Evolutionary conservation across 2,888 invertebrate species (phyloP).

Genomic region (Andrena hattorfiana): DNA sequence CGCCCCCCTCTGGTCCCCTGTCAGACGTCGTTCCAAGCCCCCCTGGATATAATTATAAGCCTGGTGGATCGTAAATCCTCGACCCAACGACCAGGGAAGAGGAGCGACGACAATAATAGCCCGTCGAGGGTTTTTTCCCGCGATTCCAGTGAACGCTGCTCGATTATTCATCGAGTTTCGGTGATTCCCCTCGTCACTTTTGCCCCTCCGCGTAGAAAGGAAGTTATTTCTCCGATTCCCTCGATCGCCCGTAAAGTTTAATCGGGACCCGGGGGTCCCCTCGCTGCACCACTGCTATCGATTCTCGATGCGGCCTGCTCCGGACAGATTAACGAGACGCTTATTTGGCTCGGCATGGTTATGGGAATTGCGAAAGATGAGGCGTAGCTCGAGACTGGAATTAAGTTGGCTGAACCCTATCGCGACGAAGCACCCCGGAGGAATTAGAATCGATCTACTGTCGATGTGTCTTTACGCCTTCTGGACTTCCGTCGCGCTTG

Average conservation of each 20-base stretch:
- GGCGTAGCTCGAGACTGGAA: slow-evolving; percentile 2
- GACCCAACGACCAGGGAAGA: slow-evolving; percentile 15
- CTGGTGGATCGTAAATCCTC: slow-evolving; percentile 36
- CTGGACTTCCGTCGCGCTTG: background rate
- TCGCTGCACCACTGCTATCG: background rate
- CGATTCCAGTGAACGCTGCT: background rate
- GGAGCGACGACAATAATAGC: background rate
- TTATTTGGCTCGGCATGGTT: background rate
- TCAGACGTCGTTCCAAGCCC: slow-evolving; percentile 5
- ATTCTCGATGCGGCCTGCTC: slow-evolving; percentile 16
- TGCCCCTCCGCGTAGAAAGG: background rate
- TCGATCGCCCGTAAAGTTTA: background rate
- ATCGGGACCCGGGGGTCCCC: background rate
- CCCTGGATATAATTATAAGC: slow-evolving; percentile 27
- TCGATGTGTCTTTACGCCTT: background rate
- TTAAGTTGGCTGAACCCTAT: background rate
- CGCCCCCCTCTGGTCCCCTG: slow-evolving; percentile 10
- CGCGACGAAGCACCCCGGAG: background rate
- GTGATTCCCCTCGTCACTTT: slow-evolving; percentile 19
- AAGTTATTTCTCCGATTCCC: background rate
- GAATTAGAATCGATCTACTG: background rate
- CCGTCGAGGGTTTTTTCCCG: slow-evolving; percentile 1
- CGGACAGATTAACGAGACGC: slow-evolving; percentile 24
- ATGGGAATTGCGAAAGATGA: background rate
- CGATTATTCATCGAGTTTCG: slow-evolving; percentile 18